A percentile compares a stretch with the other conserved stretches of the same genome.
Conservation (phyloP, 2,888 invertebrate genomes). For the Calliscelio sp. region DNA sequence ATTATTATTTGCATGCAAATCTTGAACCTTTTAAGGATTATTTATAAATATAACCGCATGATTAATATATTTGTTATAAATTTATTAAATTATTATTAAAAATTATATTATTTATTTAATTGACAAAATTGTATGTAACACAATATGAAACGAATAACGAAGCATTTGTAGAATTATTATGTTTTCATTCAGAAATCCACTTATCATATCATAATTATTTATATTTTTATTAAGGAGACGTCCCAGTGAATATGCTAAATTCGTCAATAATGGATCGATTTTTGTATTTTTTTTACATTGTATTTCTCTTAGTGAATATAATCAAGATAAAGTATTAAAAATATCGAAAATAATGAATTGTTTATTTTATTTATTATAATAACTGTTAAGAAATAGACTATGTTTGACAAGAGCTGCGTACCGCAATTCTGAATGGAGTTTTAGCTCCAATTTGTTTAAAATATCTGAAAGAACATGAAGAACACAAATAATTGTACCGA, state of each 20-base stretch:
- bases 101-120: no score
- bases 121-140: no score
- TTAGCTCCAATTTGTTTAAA: conserved; percentile 36
- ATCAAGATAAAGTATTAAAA: conserved; percentile 40
- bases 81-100: no score
- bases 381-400: conserved; percentile 28
- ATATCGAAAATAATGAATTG: conserved; percentile 26
- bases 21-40: no score
- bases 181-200: no score
- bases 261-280: conserved; percentile 19
- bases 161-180: no score
- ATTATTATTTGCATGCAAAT: no score
- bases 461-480: conserved; percentile 18
- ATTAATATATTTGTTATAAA: no score
- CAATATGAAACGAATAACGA: no score
- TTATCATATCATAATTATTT: no score
- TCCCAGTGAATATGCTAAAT: conserved; percentile 22
- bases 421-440: conserved; percentile 2
- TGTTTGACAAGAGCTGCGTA: conserved; percentile 26
- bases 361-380: conserved; percentile 40
- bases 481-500: conserved; percentile 36
- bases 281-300: conserved; percentile 24
- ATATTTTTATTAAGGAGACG: conserved; percentile 14
- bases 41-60: no score
- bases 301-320: conserved; percentile 29